These are phyloP conservation scores for Polydrusus tereticollis DNA, from an alignment of 2,888 invertebrate genomes.

Conservation along the genomic window DNA sequence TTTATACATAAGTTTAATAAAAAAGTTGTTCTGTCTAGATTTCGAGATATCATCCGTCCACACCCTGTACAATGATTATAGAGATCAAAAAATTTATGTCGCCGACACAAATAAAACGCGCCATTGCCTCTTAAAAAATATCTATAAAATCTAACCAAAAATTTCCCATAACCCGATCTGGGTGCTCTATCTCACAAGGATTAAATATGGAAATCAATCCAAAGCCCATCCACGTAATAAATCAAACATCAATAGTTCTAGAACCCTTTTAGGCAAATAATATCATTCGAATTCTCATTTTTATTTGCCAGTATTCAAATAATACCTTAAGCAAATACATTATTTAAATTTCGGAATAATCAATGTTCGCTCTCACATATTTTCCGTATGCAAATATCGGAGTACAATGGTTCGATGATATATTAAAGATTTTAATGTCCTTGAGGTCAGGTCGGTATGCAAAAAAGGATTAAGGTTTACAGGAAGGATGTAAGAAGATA, in stretches of 20 bases:
- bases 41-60: too few species aligned
- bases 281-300: constrained; percentile 46
- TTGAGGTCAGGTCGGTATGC: constrained; percentile 33
- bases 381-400: constrained; percentile 48
- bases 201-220: constrained; percentile 50
- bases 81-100: not conserved
- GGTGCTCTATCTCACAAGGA: constrained; percentile 48
- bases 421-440: constrained; percentile 43
- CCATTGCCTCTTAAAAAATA: constrained; percentile 14
- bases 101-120: not conserved
- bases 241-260: constrained; percentile 50
- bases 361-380: constrained; percentile 44
- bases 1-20: too few species aligned
- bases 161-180: constrained; percentile 40
- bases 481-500: constrained; percentile 18
- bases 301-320: constrained; percentile 55
- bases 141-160: constrained; percentile 38
- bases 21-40: too few species aligned
- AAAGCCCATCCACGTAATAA: constrained; percentile 45
- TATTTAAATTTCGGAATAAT: constrained; percentile 47
- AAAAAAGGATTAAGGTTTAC: constrained; percentile 36
- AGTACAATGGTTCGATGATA: constrained; percentile 42
- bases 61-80: not conserved
- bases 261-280: constrained; percentile 50
- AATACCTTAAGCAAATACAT: constrained; percentile 60